Conservation (phyloP, 2,797 vertebrate genomes). For the Rousettus madagascariensis region DNA sequence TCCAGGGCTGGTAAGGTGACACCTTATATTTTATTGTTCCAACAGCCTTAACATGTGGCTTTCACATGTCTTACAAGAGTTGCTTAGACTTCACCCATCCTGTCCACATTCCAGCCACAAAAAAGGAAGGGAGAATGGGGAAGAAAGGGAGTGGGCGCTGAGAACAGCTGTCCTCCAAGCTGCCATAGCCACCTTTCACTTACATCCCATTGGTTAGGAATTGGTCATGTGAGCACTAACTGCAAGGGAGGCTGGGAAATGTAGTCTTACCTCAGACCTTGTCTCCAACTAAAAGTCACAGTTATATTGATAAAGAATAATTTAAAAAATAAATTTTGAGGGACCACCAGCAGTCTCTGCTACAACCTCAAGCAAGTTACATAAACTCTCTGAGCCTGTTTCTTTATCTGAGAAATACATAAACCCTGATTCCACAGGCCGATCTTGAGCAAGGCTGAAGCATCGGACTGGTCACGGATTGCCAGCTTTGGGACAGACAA, state of each 20-base stretch:
- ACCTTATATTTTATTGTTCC: background rate
- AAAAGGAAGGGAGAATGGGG: background rate
- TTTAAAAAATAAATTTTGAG: background rate
- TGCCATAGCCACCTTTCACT: background rate
- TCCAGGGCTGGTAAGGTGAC: background rate
- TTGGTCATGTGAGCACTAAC: background rate
- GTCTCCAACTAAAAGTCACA: background rate
- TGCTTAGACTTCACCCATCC: background rate
- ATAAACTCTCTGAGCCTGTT: background rate
- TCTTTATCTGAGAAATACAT: background rate
- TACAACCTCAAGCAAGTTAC: background rate
- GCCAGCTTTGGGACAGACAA: background rate
- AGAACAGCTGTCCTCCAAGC: fast-evolving
- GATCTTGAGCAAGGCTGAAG: background rate
- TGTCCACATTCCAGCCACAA: background rate
- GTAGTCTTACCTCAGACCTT: background rate
- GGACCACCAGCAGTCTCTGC: background rate
- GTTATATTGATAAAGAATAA: background rate
- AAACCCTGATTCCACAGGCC: background rate
- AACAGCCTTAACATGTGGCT: background rate
- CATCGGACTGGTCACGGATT: background rate
- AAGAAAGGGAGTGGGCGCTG: background rate
- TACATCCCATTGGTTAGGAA: background rate
- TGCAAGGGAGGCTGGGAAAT: background rate
- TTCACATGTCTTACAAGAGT: background rate